These are phyloP conservation scores for Leucoma salicis DNA, from an alignment of 2,888 invertebrate genomes.

Conservation along the genomic window DNA sequence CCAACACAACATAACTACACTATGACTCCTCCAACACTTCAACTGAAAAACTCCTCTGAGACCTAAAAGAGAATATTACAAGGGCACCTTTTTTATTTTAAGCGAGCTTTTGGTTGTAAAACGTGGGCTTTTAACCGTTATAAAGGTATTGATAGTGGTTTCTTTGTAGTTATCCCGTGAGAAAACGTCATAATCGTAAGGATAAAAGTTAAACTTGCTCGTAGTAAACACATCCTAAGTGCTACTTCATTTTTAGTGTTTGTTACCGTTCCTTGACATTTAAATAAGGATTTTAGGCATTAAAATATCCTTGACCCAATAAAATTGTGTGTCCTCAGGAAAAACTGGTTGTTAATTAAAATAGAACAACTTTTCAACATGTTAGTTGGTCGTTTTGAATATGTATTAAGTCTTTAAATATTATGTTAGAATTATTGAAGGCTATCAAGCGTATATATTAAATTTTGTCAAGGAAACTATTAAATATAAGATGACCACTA, in stretches of 20 bases:
- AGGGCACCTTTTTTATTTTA: slow-evolving; percentile 69
- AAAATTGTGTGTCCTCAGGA: slow-evolving; percentile 15
- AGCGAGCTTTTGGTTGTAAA: slow-evolving; percentile 64
- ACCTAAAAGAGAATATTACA: slow-evolving; percentile 75
- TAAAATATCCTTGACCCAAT: slow-evolving; percentile 31
- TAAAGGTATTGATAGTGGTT: slow-evolving; percentile 58
- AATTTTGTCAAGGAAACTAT: slow-evolving; percentile 17
- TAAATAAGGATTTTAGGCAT: slow-evolving; percentile 11
- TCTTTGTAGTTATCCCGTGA: slow-evolving; percentile 60
- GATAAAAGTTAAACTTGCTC: slow-evolving; percentile 39
- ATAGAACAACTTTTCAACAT: slow-evolving; percentile 26
- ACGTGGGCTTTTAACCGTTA: slow-evolving; percentile 57
- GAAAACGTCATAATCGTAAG: slow-evolving; percentile 49
- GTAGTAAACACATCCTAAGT: slow-evolving; percentile 16
- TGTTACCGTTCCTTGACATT: background rate
- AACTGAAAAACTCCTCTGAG: slow-evolving; percentile 64
- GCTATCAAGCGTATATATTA: slow-evolving; percentile 23
- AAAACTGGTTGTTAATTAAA: slow-evolving; percentile 30
- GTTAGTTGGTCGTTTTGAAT: slow-evolving; percentile 19
- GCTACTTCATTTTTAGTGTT: slow-evolving; percentile 25
- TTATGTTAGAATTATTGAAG: slow-evolving; percentile 27
- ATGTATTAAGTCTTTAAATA: slow-evolving; percentile 21
- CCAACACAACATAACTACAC: slow-evolving; percentile 50
- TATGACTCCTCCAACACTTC: slow-evolving; percentile 44
- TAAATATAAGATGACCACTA: slow-evolving; percentile 15